Evolutionary conservation across 2,113 vertebrate genomes (phyloP), one percentile per base, ranked within the genome.

Genomic region (Poecilia latipinna): DNA sequence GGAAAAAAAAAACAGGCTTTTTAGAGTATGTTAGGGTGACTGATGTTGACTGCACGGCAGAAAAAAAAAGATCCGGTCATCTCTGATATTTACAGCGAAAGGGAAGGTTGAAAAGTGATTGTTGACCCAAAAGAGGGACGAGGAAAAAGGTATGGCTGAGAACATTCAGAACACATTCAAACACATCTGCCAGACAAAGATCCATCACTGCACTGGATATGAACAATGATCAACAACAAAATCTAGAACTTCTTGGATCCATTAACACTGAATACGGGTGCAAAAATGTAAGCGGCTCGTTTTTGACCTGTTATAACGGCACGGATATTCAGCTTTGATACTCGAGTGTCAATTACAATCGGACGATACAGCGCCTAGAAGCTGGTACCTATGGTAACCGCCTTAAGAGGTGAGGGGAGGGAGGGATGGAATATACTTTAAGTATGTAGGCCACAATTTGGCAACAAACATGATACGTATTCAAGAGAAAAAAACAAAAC

Each of bases 81-180:
- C 95, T 97, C 96, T 95, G 96, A 96, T 97, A 97, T 97, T 96
- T 97, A 98, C 96, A 97, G 96, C 39, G 70, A 72, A 32, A 65
- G 10, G 35, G 54, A 48, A 65, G 79, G 68, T 63, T 65, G 66
- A 54, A 70, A 74, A 70, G 22, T 82, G 84, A 83, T 68, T 79
- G 89, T 70, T 68, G 69, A 81, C 78, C 72, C 28, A 68, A 84
- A 62, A 6, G 48, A 26, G 71, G 32, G 72, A 42, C 32, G 76
- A 74, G 61, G 61, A 37, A 82, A 37, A 82, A 71, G 39, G 81
- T 71, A 79, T 82, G 88, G 82, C 82, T 78, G 82, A 75, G 82
- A 83, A 89, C 90, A 90, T 85, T 87, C 80, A 85, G 78, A 87
- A 78, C 83, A 88, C 86, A 90, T 92, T 88, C 87, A 90, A 88